Conservation (phyloP, 2,888 invertebrate species). For the Dryobota labecula region DNA sequence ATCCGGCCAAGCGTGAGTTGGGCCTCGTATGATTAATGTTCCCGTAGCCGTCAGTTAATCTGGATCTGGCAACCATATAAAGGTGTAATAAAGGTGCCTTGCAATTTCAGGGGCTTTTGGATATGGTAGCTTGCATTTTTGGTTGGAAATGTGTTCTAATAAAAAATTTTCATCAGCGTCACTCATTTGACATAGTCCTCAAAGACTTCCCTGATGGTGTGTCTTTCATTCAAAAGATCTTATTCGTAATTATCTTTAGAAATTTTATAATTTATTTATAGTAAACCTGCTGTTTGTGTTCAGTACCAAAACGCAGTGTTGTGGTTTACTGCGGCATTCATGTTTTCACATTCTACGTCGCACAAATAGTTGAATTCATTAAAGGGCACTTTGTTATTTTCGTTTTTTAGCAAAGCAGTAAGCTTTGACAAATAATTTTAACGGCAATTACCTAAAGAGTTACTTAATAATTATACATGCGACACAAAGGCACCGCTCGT, state of each 20-base stretch:
- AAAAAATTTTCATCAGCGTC: conserved; percentile 8
- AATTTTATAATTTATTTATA: conserved; percentile 28
- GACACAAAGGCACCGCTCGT: too few relatives aligned
- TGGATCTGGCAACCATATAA: conserved; percentile 53
- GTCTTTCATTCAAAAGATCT: background rate
- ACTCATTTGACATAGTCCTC: background rate
- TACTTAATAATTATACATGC: too few relatives aligned
- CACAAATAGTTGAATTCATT: conserved; percentile 35
- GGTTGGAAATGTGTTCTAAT: conserved; percentile 12
- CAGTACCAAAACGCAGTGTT: conserved; percentile 34
- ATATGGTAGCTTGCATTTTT: conserved; percentile 37
- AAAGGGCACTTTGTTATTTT: conserved; percentile 6
- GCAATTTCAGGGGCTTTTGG: conserved; percentile 37
- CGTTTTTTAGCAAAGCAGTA: too few relatives aligned
- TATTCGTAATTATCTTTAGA: background rate
- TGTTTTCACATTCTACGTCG: conserved; percentile 25
- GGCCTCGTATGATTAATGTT: conserved; percentile 51
- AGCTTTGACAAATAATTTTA: too few relatives aligned
- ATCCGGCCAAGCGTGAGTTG: conserved; percentile 22
- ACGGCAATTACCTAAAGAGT: too few relatives aligned
- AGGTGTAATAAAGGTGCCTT: conserved; percentile 51
- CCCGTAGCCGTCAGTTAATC: conserved; percentile 49
- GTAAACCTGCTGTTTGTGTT: conserved; percentile 23
- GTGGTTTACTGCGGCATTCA: conserved; percentile 26
- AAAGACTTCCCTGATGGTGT: background rate